phyloP scores from a whole-genome alignment of 2,797 vertebrate genomes.

The Lophotriccus pileatus region DNA sequence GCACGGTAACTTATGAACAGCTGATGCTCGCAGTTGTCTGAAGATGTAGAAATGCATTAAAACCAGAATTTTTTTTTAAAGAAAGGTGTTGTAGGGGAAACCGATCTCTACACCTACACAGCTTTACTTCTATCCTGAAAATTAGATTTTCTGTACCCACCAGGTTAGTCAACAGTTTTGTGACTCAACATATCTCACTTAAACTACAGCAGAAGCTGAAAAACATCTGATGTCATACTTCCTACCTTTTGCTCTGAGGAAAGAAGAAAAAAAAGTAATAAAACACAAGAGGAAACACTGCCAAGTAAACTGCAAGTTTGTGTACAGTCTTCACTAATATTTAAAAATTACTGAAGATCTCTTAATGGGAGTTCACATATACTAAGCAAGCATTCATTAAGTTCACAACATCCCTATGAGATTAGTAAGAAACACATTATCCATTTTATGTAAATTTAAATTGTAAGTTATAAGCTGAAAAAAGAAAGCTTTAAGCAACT shows the following conservation, averaged over 20 bases:
- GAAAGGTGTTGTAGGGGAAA: background rate
- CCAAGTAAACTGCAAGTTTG: background rate
- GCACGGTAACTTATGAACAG: background rate
- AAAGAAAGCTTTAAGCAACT: background rate
- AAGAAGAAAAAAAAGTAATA: background rate
- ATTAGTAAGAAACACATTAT: background rate
- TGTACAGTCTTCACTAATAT: background rate
- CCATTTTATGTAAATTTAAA: background rate
- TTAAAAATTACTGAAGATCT: background rate
- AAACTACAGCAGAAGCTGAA: background rate
- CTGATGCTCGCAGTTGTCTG: background rate
- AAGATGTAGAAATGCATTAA: background rate
- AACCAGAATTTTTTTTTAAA: background rate
- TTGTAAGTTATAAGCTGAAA: background rate
- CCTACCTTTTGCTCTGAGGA: background rate
- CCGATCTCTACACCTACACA: background rate
- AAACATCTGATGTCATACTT: background rate
- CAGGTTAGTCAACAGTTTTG: constrained; percentile 6
- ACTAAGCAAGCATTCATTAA: background rate
- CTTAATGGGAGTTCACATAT: background rate
- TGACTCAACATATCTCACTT: constrained; percentile 17
- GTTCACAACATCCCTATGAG: background rate
- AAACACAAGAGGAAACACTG: background rate
- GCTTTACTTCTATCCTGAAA: background rate
- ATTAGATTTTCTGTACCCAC: background rate